Percentiles rank a stretch among this genome's conserved stretches.
Conservation (phyloP, 2,113 vertebrate species). For the Hirundichthys speculiger region DNA sequence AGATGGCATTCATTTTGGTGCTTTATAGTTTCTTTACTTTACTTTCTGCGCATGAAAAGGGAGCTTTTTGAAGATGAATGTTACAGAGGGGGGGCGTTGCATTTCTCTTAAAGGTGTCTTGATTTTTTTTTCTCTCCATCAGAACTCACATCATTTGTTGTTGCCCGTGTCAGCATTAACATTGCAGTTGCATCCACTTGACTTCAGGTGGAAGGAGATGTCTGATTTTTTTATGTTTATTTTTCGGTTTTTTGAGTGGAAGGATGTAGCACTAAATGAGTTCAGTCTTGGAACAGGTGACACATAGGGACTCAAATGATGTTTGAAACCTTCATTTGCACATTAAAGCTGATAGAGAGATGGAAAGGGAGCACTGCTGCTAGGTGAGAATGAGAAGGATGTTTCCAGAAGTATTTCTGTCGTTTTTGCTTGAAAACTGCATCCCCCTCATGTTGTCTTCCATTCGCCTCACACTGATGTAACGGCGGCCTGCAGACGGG, state of each 20-base stretch:
- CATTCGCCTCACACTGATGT: slow-evolving; percentile 64
- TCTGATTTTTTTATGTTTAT: background rate
- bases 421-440: slow-evolving; percentile 67
- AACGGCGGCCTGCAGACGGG: slow-evolving; percentile 80
- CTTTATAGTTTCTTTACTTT: slow-evolving; percentile 58
- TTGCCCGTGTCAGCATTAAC: slow-evolving; percentile 65
- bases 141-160: slow-evolving; percentile 61
- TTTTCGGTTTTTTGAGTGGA: slow-evolving; percentile 5
- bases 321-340: slow-evolving; percentile 60
- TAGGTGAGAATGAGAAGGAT: slow-evolving; percentile 52
- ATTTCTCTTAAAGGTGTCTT: slow-evolving; percentile 86
- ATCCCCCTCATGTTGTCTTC: slow-evolving; percentile 78
- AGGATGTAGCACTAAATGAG: slow-evolving; percentile 47
- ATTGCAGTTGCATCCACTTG: background rate
- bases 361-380: slow-evolving; percentile 61
- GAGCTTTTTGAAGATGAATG: slow-evolving; percentile 76
- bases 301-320: slow-evolving; percentile 34
- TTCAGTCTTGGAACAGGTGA: slow-evolving; percentile 31
- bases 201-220: background rate
- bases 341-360: slow-evolving; percentile 51
- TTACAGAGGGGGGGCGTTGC: slow-evolving; percentile 73
- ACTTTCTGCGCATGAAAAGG: slow-evolving; percentile 36
- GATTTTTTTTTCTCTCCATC: slow-evolving; percentile 74
- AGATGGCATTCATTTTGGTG: slow-evolving; percentile 55
- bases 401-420: slow-evolving; percentile 34